phyloP scores from a whole-genome alignment of 64 coral and sea anemone genomes.

The Stichodactyla mertensii region DNA sequence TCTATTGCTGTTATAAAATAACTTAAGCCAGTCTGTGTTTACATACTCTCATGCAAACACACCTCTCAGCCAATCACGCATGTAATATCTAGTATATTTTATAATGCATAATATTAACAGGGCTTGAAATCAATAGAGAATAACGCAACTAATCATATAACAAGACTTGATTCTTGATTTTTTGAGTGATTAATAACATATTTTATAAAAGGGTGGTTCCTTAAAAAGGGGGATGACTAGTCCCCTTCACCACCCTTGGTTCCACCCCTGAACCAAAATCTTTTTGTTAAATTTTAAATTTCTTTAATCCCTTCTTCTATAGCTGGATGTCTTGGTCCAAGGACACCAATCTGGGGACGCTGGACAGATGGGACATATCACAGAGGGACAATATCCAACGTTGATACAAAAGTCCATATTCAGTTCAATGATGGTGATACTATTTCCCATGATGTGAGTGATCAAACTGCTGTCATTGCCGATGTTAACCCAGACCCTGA shows the following conservation, averaged over 20 bases:
- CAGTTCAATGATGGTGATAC: constrained; percentile 61
- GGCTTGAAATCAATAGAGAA: too few species aligned
- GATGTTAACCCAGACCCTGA: constrained; percentile 39
- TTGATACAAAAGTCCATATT: constrained; percentile 40
- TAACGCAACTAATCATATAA: too few species aligned
- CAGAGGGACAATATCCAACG: constrained; percentile 41
- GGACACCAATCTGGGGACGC: constrained; percentile 48
- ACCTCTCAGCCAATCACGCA: too few species aligned
- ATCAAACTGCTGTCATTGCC: constrained; percentile 34
- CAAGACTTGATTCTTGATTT: too few species aligned
- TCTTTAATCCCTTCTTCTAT: not conserved
- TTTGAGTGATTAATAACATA: too few species aligned
- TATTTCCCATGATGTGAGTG: constrained; percentile 33
- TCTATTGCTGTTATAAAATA: too few species aligned
- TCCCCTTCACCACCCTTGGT: not conserved
- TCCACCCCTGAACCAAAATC: not conserved
- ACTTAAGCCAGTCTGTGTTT: too few species aligned
- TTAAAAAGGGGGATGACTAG: not conserved
- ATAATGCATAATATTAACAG: too few species aligned
- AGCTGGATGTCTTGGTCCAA: constrained; percentile 48
- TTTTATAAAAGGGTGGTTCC: not conserved
- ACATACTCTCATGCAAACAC: too few species aligned
- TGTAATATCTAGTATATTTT: too few species aligned
- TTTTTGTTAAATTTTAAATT: not conserved
- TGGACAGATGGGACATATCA: constrained; percentile 41